Evolutionary conservation across 2,888 invertebrate species (phyloP).

Genomic region (Pherbina coryleti): DNA sequence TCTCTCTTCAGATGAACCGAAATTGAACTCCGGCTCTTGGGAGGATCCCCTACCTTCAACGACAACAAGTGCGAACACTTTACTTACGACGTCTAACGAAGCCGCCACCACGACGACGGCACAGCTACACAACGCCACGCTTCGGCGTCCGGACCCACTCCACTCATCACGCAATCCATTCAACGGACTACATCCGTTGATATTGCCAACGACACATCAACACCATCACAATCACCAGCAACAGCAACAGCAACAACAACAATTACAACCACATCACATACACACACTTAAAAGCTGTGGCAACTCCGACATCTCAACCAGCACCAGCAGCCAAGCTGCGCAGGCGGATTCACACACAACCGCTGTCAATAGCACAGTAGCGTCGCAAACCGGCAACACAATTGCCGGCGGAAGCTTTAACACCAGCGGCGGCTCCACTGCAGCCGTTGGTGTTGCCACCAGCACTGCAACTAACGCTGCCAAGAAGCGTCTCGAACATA

Average conservation of each 20-base stretch:
- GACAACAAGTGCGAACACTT: slow-evolving; percentile 35
- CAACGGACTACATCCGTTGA: slow-evolving; percentile 56
- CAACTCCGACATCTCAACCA: slow-evolving; percentile 47
- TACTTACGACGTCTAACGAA: slow-evolving; percentile 44
- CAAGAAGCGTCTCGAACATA: slow-evolving; percentile 54
- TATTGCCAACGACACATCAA: slow-evolving; percentile 52
- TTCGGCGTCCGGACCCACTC: slow-evolving; percentile 60
- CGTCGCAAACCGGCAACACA: slow-evolving; percentile 55
- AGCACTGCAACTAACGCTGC: slow-evolving; percentile 49
- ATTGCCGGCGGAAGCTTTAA: slow-evolving; percentile 66
- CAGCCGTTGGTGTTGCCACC: slow-evolving; percentile 51
- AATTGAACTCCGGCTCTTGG: slow-evolving; percentile 81
- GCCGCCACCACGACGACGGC: slow-evolving; percentile 64
- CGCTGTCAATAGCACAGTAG: slow-evolving; percentile 45
- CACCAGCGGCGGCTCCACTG: slow-evolving; percentile 64
- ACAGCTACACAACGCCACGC: slow-evolving; percentile 62
- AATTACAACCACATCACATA: slow-evolving; percentile 55
- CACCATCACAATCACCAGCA: slow-evolving; percentile 57
- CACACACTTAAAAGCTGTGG: slow-evolving; percentile 46
- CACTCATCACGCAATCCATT: slow-evolving; percentile 53
- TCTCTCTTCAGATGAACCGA: slow-evolving; percentile 80
- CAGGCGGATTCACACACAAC: slow-evolving; percentile 26
- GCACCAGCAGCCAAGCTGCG: slow-evolving; percentile 33
- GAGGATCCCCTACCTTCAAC: slow-evolving; percentile 74
- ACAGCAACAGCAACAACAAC: slow-evolving; percentile 55